Evolutionary conservation across 2,888 invertebrate species (phyloP), one percentile per base, ranked within the genome.

Genomic region (Lissocephala sabroskyi): DNA sequence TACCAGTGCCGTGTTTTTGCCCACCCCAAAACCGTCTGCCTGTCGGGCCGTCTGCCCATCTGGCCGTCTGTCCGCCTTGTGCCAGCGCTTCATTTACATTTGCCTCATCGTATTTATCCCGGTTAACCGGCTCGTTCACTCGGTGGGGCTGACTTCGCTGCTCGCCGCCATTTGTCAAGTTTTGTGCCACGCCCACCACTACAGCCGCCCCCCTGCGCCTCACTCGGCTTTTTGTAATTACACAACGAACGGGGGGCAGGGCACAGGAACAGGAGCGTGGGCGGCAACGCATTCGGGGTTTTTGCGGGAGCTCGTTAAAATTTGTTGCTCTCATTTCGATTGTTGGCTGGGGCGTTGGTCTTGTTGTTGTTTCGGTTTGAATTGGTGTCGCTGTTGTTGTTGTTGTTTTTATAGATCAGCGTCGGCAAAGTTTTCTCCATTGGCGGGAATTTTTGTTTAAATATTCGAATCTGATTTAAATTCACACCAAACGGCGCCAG

Each of bases 261-360:
- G 35, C 10, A 16, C 10, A 35, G 13, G 35, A 35, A 35, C 1
- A 35, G 10, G 35, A 13, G 35, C 35, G 13, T 35, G 16, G 16
- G 16, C 59, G 62, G 59, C 67, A 57, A 47, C 55, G 56, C 62
- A 56, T 53, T 75, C n/a, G 46, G 66, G 37, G 37, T 67, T 71
- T 70, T 68, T 73, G 75, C 75, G 63, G 75, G 56, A 42, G 66
- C 68, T 77, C 68, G 68, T 70, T 70, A 74, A 70, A 70, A 70
- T 70, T 70, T 70, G 68, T 62, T 75, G 78, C 78, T 75, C 68
- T 70, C 68, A 56, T 77, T 77, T 58, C 74, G 65, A 74, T 68
- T 68, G 65, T 61, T 54, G 39, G n/a, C 23, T 39, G 28, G 30
- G 16, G 60, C 48, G 55, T 59, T 45, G 46, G 39, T 43, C 39